These are phyloP conservation scores for Luscinia luscinia DNA, from an alignment of 2,797 vertebrate genomes.

Conservation along the genomic window DNA sequence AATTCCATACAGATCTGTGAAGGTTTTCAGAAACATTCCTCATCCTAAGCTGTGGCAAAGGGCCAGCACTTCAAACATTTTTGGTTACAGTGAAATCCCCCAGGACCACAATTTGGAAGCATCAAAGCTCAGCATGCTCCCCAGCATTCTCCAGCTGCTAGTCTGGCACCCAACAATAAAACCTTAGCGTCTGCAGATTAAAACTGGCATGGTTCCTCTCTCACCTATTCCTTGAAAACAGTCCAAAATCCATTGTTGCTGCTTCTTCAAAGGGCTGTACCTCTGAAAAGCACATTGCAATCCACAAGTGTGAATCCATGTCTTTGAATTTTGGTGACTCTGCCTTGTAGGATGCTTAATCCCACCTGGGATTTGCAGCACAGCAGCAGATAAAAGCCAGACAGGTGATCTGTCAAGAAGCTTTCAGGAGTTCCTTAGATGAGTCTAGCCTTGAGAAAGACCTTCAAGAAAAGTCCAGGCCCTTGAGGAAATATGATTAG, in stretches of 20 bases:
- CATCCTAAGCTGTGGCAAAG: not conserved
- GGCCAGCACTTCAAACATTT: conserved; percentile 59
- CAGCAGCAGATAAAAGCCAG: conserved; percentile 8
- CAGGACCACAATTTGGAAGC: conserved; percentile 18
- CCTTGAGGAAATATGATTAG: not conserved
- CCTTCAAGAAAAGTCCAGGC: not conserved
- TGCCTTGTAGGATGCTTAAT: not conserved
- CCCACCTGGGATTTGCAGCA: not conserved
- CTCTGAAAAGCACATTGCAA: not conserved
- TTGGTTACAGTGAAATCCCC: conserved; percentile 47
- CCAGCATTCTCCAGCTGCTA: conserved; percentile 48
- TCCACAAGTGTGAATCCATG: not conserved
- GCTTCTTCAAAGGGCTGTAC: not conserved
- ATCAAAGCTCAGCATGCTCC: conserved; percentile 37
- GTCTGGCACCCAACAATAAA: conserved; percentile 33
- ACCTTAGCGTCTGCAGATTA: not conserved
- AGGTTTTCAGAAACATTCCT: conserved; percentile 33
- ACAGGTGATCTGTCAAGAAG: not conserved
- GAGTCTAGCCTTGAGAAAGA: not conserved
- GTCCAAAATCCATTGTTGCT: not conserved
- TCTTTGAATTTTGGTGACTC: not conserved
- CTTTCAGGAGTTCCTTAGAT: not conserved
- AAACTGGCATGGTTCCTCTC: not conserved
- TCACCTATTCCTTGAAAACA: conserved; percentile 23
- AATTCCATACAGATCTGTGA: not conserved